Conservation (phyloP, 2,888 invertebrate genomes). For the Sepioteuthis lessoniana region DNA sequence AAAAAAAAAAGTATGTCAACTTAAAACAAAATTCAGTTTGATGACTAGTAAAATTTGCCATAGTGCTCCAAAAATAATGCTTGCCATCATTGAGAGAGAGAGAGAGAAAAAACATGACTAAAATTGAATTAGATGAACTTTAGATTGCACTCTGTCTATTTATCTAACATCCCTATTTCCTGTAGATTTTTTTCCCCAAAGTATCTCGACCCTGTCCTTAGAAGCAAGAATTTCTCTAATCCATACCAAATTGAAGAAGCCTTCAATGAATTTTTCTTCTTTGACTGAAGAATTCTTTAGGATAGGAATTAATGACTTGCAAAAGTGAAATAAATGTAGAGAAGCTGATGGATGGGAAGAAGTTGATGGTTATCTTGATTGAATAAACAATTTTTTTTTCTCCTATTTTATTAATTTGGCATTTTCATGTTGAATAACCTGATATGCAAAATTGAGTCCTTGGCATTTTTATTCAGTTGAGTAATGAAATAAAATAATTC, state of each 20-base stretch:
- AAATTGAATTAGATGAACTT: neutral
- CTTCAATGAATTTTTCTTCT: too few species aligned
- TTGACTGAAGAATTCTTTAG: too few species aligned
- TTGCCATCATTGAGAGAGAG: too few species aligned
- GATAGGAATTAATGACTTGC: too few species aligned
- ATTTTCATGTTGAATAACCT: neutral
- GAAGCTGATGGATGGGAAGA: too few species aligned
- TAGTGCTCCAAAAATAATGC: too few species aligned
- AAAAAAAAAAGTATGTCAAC: too few species aligned
- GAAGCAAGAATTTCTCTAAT: neutral
- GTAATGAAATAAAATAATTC: neutral
- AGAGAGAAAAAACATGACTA: neutral
- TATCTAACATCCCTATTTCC: neutral
- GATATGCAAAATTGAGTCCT: neutral
- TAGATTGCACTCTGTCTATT: neutral
- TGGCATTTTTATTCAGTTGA: neutral
- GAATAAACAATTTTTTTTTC: neutral
- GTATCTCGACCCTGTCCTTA: neutral
- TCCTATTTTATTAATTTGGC: neutral
- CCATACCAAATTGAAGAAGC: neutral
- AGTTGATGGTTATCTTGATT: too few species aligned
- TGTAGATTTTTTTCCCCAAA: neutral
- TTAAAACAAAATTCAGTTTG: too few species aligned
- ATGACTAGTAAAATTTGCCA: too few species aligned
- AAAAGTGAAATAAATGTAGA: too few species aligned